phyloP scores from a whole-genome alignment of 2,888 invertebrate species.

The Mimumesa dahlbomi region DNA sequence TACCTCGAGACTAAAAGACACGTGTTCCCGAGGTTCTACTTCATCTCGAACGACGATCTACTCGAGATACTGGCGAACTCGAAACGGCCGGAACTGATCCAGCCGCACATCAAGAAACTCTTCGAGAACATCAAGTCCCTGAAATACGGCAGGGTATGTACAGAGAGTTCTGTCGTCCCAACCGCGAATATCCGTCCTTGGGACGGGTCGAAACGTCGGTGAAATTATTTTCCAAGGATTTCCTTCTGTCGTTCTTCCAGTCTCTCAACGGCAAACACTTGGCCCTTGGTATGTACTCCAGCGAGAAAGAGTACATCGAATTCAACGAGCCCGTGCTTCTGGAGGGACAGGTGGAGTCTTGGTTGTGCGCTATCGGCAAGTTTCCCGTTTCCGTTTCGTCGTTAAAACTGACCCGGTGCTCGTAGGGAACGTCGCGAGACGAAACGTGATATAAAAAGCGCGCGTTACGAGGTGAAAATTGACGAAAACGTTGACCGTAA shows the following conservation, averaged over 20 bases:
- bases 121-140: conserved; percentile 92
- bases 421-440: too few relatives aligned
- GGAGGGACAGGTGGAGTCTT: conserved; percentile 91
- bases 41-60: conserved; percentile 91
- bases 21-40: conserved; percentile 91
- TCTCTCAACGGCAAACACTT: conserved; percentile 77
- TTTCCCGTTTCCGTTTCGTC: conserved; percentile 63
- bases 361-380: conserved; percentile 88
- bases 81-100: conserved; percentile 90
- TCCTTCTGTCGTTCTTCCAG: conserved; percentile 41
- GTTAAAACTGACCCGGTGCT: background rate
- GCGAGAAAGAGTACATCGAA: conserved; percentile 91
- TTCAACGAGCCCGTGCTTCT: conserved; percentile 86
- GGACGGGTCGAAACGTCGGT: too few relatives aligned
- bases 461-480: background rate
- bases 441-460: too few relatives aligned
- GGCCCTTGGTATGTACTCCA: conserved; percentile 89
- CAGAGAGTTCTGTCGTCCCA: too few relatives aligned
- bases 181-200: too few relatives aligned
- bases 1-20: conserved; percentile 95
- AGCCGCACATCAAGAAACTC: conserved; percentile 92
- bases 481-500: conserved; percentile 5
- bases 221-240: background rate
- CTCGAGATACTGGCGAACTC: conserved; percentile 93
- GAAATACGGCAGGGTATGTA: conserved; percentile 85